phyloP scores from a whole-genome alignment of 2,113 vertebrate genomes.

The Todiramphus saurophagus region DNA sequence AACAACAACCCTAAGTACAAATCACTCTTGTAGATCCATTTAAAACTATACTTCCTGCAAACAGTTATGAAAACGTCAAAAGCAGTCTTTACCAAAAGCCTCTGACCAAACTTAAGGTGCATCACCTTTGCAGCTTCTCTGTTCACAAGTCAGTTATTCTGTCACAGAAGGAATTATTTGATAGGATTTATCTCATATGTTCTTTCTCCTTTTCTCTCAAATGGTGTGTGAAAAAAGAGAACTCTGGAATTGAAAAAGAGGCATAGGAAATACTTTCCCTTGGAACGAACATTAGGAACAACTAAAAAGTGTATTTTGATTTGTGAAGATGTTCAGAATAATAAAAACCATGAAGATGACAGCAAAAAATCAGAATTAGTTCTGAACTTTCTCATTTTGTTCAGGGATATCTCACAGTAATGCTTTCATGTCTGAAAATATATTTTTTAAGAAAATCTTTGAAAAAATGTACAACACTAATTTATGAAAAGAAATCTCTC shows the following conservation, averaged over 20 bases:
- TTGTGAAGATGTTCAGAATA: background rate
- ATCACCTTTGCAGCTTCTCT: background rate
- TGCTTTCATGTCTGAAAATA: background rate
- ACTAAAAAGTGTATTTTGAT: background rate
- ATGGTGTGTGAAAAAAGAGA: background rate
- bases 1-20: background rate
- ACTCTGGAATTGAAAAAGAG: background rate
- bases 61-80: background rate
- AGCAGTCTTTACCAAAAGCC: background rate
- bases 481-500: background rate
- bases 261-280: background rate
- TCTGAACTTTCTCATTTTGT: background rate
- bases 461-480: background rate
- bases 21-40: background rate
- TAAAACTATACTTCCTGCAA: background rate
- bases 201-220: background rate
- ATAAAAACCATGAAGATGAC: background rate
- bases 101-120: background rate
- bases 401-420: background rate
- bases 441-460: background rate
- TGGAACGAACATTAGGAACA: background rate
- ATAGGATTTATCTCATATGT: background rate
- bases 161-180: background rate
- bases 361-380: background rate
- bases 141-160: background rate